Evolutionary conservation across 2,113 vertebrate species (phyloP).

Genomic region (Heliornis fulica): DNA sequence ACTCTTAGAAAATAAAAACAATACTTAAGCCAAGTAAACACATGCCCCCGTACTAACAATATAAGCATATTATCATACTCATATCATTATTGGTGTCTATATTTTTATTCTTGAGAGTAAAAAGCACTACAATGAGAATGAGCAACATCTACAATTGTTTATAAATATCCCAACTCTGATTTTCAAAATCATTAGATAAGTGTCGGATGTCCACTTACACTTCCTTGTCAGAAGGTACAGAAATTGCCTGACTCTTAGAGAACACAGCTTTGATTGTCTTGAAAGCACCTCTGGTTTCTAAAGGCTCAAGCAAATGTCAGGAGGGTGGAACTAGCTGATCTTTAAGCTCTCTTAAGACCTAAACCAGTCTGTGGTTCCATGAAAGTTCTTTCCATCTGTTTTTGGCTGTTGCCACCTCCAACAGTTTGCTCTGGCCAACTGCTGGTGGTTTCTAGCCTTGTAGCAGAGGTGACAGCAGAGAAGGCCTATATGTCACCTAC

Average conservation of each 20-base stretch:
- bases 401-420: neutral
- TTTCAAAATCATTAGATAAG: neutral
- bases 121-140: neutral
- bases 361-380: too few relatives aligned
- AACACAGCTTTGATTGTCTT: neutral
- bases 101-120: neutral
- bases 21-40: neutral
- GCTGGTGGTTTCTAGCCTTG: neutral
- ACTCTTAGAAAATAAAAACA: neutral
- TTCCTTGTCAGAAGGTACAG: neutral
- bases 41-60: neutral
- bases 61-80: neutral
- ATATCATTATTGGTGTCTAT: neutral
- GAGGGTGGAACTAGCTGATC: too few relatives aligned
- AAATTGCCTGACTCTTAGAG: neutral
- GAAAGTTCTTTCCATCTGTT: neutral
- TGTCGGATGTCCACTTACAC: neutral
- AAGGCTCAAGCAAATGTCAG: neutral
- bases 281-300: neutral
- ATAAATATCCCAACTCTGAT: neutral
- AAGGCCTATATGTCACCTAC: rapidly evolving
- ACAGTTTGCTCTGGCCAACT: neutral
- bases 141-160: neutral
- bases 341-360: too few relatives aligned
- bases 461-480: neutral